These are phyloP conservation scores for Gambusia holbrooki DNA, from an alignment of 2,113 vertebrate species.

Conservation along the genomic window DNA sequence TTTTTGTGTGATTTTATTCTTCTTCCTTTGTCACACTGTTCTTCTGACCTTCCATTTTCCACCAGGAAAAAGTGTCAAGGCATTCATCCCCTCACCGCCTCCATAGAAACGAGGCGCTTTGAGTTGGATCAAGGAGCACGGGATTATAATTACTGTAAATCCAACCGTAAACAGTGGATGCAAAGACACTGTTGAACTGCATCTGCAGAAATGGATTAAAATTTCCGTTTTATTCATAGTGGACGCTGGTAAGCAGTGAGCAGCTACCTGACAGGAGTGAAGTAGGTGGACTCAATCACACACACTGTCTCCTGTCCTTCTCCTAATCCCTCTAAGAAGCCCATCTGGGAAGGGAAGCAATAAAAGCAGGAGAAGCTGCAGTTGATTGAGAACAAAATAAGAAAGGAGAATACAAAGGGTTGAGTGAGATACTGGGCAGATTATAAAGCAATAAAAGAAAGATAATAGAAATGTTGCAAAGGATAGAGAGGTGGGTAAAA, in stretches of 20 bases:
- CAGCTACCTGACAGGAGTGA: constrained; percentile 20
- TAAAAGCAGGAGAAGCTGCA: constrained; percentile 26
- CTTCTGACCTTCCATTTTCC: constrained; percentile 28
- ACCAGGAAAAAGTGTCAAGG: constrained; percentile 30
- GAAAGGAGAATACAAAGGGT: neutral
- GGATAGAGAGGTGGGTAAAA: constrained; percentile 1
- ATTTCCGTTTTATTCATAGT: constrained; percentile 32
- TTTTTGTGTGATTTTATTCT: constrained; percentile 42
- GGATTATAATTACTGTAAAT: constrained; percentile 25
- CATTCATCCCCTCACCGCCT: constrained; percentile 37
- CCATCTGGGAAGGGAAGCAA: constrained; percentile 12
- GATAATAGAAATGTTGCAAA: constrained; percentile 15
- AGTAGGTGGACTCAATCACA: constrained; percentile 38
- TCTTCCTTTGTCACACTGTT: neutral
- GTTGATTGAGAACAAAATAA: constrained; percentile 12
- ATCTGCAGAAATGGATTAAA: constrained; percentile 34
- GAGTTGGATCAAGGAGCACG: constrained; percentile 9
- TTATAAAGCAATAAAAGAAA: constrained; percentile 27
- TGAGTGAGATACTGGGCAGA: constrained; percentile 4
- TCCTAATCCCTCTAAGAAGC: constrained; percentile 30
- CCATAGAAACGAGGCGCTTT: constrained; percentile 11
- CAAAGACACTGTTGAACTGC: constrained; percentile 27
- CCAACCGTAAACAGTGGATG: constrained; percentile 10
- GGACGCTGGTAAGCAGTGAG: constrained; percentile 28
- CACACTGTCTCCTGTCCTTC: constrained; percentile 4